phyloP scores from a whole-genome alignment of 2,797 vertebrate species.

The Notamacropus eugenii region DNA sequence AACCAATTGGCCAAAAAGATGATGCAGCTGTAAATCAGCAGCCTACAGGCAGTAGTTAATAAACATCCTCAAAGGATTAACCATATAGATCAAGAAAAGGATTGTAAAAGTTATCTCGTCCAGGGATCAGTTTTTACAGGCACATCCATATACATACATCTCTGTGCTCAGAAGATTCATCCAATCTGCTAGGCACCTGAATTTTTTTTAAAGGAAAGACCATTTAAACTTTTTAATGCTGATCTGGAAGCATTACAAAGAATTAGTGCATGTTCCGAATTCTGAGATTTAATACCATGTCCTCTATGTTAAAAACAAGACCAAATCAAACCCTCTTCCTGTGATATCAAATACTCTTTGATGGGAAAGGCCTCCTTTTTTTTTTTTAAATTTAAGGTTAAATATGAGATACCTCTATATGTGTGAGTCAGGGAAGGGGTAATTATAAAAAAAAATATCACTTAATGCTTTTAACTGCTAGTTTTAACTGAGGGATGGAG shows the following conservation, averaged over 20 bases:
- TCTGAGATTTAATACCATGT: no score
- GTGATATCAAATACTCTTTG: background rate
- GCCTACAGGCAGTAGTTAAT: background rate
- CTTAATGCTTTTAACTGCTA: no score
- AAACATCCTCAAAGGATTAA: background rate
- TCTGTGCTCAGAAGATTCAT: conserved; percentile 2
- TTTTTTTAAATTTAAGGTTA: no score
- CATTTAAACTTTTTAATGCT: background rate
- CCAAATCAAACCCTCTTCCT: no score
- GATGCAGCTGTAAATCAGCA: background rate
- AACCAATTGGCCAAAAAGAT: conserved; percentile 4
- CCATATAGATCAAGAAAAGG: background rate
- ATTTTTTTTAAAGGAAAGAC: conserved; percentile 4
- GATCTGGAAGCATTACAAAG: conserved; percentile 18
- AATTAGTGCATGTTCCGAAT: no score
- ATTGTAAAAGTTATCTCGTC: conserved; percentile 33
- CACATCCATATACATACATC: background rate
- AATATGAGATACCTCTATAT: no score
- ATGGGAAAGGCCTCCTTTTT: background rate
- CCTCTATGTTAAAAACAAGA: no score
- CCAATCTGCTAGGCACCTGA: background rate
- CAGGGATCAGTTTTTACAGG: background rate
- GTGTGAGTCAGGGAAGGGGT: background rate
- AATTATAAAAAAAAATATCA: no score
- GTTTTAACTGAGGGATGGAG: no score